Base-by-base conservation (phyloP, 2,113 vertebrate genomes). In the Caretta caretta region DNA sequence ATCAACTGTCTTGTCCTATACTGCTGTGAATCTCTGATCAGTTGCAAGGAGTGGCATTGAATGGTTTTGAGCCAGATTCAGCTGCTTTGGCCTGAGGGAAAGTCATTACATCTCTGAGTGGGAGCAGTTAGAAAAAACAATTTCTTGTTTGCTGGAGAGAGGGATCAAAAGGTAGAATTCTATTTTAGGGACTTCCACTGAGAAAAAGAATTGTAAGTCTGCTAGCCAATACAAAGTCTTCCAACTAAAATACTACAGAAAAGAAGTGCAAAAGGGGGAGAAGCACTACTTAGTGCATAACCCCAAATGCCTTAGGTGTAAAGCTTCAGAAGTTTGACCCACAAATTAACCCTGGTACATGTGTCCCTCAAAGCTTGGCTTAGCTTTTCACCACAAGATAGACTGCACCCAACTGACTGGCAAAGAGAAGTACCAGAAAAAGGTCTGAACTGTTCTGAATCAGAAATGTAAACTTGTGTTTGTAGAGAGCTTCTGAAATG, bases 261-360 rank as follows among this genome's bases (percentile, higher is more conserved):
- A 10, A n/a, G 31, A 49, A 86, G 69, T 10, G 42, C 0, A 3
- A 25, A 90, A 1, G 56, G 49, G 14, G 1, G 22, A 8, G 31
- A 86, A 80, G 35, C 5, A 0, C 8, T 59, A 38, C 3, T n/a
- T 69, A 35, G 8, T 50, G 9, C 14, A 80, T 42, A 5, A 91
- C n/a, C 14, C n/a, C 22, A 57, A 84, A 4, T 10, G 59, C 56
- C 31, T n/a, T 80, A 46, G 83, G 42, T 25, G 0, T 59, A 84
- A 90, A 20, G 86, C 6, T 50, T 92, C 3, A 90, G 10, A 2
- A 5, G 51, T 81, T 13, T 82, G 48, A 93, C 83, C n/a, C 59
- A 82, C 16, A n/a, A 89, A 6, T 5, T 11, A 88, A 80, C 38
- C 24, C 22, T 10, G 0, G 35, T 69, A 62, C 2, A 29, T 0